Evolutionary conservation across 1,140 invertebrate species (phyloP), one percentile per base, ranked within the genome.

Genomic region (Zaprionus nigranus): DNA sequence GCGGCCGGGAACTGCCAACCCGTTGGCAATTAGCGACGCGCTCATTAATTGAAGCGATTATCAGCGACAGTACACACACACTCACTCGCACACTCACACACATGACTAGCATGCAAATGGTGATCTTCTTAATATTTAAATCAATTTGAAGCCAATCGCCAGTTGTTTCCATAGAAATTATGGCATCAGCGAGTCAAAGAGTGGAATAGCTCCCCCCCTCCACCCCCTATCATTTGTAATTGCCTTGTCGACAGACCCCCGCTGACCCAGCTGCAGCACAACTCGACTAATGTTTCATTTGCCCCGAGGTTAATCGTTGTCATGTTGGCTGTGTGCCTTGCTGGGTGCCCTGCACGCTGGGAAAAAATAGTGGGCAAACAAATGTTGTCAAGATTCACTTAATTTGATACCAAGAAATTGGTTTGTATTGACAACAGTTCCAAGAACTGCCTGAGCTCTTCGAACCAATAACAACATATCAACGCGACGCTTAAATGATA

Each of bases 11-110:
- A 56, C 62, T 54, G 61, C 17, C 61, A 53, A 53, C 49, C 62
- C 63, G 81, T 69, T 64, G 70, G 80, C 68, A 87, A 88, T 83
- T 87, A 87, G 77, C 84, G 56, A 68, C 40, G 63, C 62, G 57
- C 74, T 67, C 80, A 87, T 87, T 87, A 86, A 80, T 78, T 87
- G 80, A 77, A 77, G 73, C 74, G 69, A 87, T 73, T 79, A 72
- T 72, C 78, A 72, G 49, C 9, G 30, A 34, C 64, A 65, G 24
- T 58, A 36, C 58, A 72, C 38, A 46, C 24, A 43, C 38, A 36
- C 54, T 40, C n/a, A 46, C 43, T 22, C n/a, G 40, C 17, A 17
- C n/a, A 64, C 36, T 34, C 24, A 54, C 24, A 62, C 54, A 70
- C 20, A 5, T 28, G 6, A 46, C n/a, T 46, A 17, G 40, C 40